A percentile compares a stretch with the other conserved stretches of the same genome.
Evolutionary conservation across 2,888 invertebrate species (phyloP).

Genomic region (Plusia festucae): DNA sequence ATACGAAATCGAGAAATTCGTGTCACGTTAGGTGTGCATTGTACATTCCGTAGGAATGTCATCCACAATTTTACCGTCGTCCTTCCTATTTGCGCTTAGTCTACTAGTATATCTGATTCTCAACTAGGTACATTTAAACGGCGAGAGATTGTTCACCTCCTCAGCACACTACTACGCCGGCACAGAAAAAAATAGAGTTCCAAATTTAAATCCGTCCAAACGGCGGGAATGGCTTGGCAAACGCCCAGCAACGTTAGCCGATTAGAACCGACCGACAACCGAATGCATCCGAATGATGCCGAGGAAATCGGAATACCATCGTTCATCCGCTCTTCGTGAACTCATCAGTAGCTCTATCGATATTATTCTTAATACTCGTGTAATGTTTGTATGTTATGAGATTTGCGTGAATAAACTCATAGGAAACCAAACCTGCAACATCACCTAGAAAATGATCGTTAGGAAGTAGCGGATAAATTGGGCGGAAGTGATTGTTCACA

Average conservation of each 20-base stretch:
- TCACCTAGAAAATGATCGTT: slow-evolving; percentile 62
- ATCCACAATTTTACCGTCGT: slow-evolving; percentile 19
- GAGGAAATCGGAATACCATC: slow-evolving; percentile 59
- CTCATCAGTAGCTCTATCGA: slow-evolving; percentile 25
- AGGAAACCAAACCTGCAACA: slow-evolving; percentile 65
- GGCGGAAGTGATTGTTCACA: slow-evolving; percentile 77
- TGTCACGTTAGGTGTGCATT: slow-evolving; percentile 74
- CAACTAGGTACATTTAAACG: slow-evolving; percentile 61
- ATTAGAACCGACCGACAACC: slow-evolving; percentile 73
- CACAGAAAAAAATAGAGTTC: slow-evolving; percentile 82
- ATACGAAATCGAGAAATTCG: slow-evolving; percentile 74
- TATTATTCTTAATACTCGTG: slow-evolving; percentile 15
- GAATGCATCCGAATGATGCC: slow-evolving; percentile 72
- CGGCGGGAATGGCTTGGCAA: slow-evolving; percentile 85
- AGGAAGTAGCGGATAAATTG: slow-evolving; percentile 72
- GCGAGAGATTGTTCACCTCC: slow-evolving; percentile 87
- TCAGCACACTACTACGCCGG: slow-evolving; percentile 74
- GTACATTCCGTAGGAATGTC: slow-evolving; percentile 54
- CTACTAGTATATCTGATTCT: slow-evolving; percentile 25
- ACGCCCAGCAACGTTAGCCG: slow-evolving; percentile 79
- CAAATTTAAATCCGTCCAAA: slow-evolving; percentile 85
- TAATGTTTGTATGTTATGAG: slow-evolving; percentile 26
- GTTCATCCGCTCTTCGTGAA: slow-evolving; percentile 16
- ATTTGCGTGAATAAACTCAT: slow-evolving; percentile 46
- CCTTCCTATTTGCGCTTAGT: slow-evolving; percentile 11